A percentile compares a stretch with the other conserved stretches of the same genome.
Conservation (phyloP, 2,113 vertebrate species). For the Podarcis raffonei region DNA sequence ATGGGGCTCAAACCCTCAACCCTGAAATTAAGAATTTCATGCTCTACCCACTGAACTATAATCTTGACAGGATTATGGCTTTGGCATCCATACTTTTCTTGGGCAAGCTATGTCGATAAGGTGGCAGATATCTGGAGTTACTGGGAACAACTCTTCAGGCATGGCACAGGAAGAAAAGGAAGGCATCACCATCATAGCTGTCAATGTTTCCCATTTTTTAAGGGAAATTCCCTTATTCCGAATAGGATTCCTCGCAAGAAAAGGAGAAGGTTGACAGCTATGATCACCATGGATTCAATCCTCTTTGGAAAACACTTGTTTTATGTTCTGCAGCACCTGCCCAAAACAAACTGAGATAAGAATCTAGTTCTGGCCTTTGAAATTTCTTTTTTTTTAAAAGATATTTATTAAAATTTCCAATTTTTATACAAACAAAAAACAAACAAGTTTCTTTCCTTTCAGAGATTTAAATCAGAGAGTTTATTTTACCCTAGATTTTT, state of each 20-base stretch:
- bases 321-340: conserved; percentile 42
- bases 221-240: too few species aligned
- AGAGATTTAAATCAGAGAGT: conserved; percentile 15
- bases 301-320: conserved; percentile 9
- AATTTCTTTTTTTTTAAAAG: too few species aligned
- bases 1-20: too few species aligned
- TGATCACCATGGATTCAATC: not conserved
- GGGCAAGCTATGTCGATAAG: not conserved
- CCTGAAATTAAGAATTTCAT: too few species aligned
- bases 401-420: too few species aligned
- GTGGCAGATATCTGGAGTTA: not conserved
- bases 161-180: not conserved
- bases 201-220: too few species aligned
- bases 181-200: not conserved
- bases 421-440: too few species aligned
- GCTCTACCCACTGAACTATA: too few species aligned
- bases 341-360: conserved; percentile 26
- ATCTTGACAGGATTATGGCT: not conserved
- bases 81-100: not conserved
- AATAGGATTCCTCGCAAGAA: too few species aligned
- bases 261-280: too few species aligned
- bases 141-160: not conserved
- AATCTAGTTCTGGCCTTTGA: conserved; percentile 18
- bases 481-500: conserved; percentile 31
- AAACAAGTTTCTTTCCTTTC: conserved; percentile 24